phyloP scores from a whole-genome alignment of 2,888 invertebrate genomes.

The Odontocolon sp. region DNA sequence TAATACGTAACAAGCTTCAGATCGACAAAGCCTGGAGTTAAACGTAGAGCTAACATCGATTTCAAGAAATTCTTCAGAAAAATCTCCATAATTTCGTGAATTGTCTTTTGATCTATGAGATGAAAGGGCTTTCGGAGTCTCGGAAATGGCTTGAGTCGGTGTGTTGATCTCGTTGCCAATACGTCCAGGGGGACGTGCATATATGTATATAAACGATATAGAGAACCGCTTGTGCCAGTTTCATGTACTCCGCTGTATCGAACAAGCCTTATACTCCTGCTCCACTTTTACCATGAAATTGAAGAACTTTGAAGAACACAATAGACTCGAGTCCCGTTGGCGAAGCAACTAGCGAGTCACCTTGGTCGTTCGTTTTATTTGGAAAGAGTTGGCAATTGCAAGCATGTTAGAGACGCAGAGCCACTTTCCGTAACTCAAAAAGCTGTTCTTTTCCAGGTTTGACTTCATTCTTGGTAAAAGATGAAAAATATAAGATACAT shows the following conservation, averaged over 20 bases:
- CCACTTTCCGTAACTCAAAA: too few species aligned
- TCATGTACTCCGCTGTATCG: slow-evolving; percentile 10
- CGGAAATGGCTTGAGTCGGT: not conserved
- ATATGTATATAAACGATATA: not conserved
- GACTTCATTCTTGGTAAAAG: too few species aligned
- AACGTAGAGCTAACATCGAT: slow-evolving; percentile 55
- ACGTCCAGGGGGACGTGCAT: too few species aligned
- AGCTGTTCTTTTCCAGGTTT: too few species aligned
- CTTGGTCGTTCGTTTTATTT: too few species aligned
- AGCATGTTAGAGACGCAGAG: too few species aligned
- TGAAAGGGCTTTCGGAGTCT: slow-evolving; percentile 72
- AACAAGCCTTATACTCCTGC: slow-evolving; percentile 10
- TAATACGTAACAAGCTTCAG: slow-evolving; percentile 31
- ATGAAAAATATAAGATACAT: too few species aligned
- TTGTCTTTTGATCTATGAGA: slow-evolving; percentile 79
- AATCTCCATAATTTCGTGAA: slow-evolving; percentile 80
- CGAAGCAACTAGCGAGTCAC: too few species aligned
- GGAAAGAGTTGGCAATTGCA: too few species aligned
- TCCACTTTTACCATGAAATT: slow-evolving; percentile 61
- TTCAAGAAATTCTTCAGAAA: slow-evolving; percentile 66
- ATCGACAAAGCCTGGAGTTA: slow-evolving; percentile 44
- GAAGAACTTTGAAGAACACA: slow-evolving; percentile 62
- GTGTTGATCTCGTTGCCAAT: slow-evolving; percentile 50
- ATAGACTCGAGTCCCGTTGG: slow-evolving; percentile 42
- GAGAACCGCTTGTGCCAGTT: not conserved